Evolutionary conservation across 2,888 invertebrate species (phyloP), one percentile per base, ranked within the genome.

Genomic region (Drosophila putrida): DNA sequence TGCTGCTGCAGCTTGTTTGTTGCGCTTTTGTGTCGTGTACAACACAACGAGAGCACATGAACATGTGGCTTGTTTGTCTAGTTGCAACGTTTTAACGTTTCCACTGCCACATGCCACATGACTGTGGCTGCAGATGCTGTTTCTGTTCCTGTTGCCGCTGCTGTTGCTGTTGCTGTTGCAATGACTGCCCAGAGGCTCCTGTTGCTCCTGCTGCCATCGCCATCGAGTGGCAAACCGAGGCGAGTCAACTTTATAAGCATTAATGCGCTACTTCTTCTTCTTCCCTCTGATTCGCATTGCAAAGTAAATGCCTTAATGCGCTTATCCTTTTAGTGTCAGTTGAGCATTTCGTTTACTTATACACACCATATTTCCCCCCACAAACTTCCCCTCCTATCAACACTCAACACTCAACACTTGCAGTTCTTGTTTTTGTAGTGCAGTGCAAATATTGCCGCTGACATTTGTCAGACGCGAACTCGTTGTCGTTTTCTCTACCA

Each of bases 271-370:
- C 13, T 28, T 8, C 31, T 31, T 9, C 13, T 15, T 61, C 44
- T 39, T 47, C 33, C 11, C 43, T 11, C 46, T 43, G 81, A 63
- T 75, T 83, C 82, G 66, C 78, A 73, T 72, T 69, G 80, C 88
- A 78, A 76, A 78, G 85, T 87, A 84, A 84, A 84, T 89, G 79
- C 78, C 57, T 55, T 84, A 89, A 84, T 84, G 88, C 85, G 88
- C 89, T 84, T 84, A 84, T 84, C 83, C 83, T 84, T 89, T 84
- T 89, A 84, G 76, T 71, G 65, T 70, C 78, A 71, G 78, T 83
- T 70, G 71, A 78, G 71, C 75, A 78, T 80, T 78, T 47, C 64
- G 63, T 55, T 86, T 65, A 72, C 51, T 60, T 59, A 28, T 53
- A 59, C 25, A 43, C 46, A 53, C 47, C 31, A 31, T 31, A 8